Evolutionary conservation across 2,797 vertebrate species (phyloP).

Genomic region (Aldrovandia affinis): DNA sequence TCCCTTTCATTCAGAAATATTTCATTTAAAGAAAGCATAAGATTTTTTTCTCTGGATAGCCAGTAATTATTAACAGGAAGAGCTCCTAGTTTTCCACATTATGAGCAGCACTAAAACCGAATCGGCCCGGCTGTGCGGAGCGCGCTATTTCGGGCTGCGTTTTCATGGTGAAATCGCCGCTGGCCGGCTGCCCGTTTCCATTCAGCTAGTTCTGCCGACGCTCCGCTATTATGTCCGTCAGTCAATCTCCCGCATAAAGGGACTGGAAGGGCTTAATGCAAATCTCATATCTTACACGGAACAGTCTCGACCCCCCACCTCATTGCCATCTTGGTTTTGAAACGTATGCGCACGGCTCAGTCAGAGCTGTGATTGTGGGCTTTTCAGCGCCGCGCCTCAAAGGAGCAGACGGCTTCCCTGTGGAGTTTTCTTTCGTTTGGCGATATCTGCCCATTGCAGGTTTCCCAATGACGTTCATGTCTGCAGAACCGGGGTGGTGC

Average conservation of each 20-base stretch:
- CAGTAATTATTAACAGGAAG: conserved; percentile 77
- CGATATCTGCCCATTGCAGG: conserved; percentile 72
- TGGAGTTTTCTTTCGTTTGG: background rate
- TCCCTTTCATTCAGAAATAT: conserved; percentile 54
- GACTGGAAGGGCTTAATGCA: conserved; percentile 75
- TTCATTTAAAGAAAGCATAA: conserved; percentile 55
- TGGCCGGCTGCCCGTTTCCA: conserved; percentile 78
- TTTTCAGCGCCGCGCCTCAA: conserved; percentile 69
- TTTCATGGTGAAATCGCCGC: conserved; percentile 75
- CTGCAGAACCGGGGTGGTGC: background rate
- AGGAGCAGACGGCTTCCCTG: conserved; percentile 35
- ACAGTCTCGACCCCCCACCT: conserved; percentile 78
- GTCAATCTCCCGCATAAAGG: conserved; percentile 77
- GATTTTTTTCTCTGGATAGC: conserved; percentile 60
- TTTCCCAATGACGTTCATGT: conserved; percentile 35
- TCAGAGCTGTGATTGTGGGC: conserved; percentile 55
- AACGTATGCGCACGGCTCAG: conserved; percentile 53
- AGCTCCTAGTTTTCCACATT: conserved; percentile 75
- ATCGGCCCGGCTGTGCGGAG: conserved; percentile 70
- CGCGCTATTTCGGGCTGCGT: conserved; percentile 71
- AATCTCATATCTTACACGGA: conserved; percentile 81
- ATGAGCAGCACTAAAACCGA: conserved; percentile 79
- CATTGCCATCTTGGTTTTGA: conserved; percentile 59
- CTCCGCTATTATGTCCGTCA: conserved; percentile 80
- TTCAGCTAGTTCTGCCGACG: conserved; percentile 71